Conservation (phyloP, 2,113 vertebrate genomes). For the Phodopus roborovskii region DNA sequence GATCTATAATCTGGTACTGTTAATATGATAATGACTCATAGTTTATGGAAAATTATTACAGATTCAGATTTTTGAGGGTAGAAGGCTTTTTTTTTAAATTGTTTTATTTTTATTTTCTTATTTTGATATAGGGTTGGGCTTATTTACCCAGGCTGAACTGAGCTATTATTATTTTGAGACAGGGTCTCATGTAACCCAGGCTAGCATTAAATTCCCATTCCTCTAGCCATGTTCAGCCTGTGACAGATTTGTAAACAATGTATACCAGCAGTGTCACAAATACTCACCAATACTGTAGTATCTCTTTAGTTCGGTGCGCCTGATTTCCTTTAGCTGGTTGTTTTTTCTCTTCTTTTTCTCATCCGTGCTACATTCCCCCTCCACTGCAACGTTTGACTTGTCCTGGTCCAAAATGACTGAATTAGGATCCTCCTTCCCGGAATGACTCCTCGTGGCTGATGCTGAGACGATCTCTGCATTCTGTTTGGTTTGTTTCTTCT, state of each 20-base stretch:
- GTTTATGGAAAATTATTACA: not conserved
- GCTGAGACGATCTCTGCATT: conserved; percentile 82
- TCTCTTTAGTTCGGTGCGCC: conserved; percentile 89
- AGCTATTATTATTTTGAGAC: not conserved
- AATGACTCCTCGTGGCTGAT: conserved; percentile 75
- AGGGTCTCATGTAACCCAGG: not conserved
- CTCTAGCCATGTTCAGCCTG: not conserved
- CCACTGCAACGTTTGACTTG: conserved; percentile 81
- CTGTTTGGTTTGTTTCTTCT: conserved; percentile 88
- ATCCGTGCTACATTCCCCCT: conserved; percentile 82
- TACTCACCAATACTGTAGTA: conserved; percentile 86
- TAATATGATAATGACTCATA: not conserved
- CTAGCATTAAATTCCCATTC: not conserved
- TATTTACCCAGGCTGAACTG: not conserved
- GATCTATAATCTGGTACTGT: not conserved
- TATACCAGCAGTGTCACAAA: not conserved
- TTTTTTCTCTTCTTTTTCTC: conserved; percentile 90
- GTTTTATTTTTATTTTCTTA: not conserved
- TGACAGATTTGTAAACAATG: not conserved
- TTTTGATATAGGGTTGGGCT: not conserved
- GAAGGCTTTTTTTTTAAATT: not conserved
- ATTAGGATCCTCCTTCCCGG: conserved; percentile 84
- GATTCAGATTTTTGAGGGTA: not conserved
- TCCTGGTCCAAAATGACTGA: conserved; percentile 85
- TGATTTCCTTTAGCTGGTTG: conserved; percentile 87